Base-by-base conservation (phyloP, 2,888 invertebrate species). In the Cylloceria caligata region DNA sequence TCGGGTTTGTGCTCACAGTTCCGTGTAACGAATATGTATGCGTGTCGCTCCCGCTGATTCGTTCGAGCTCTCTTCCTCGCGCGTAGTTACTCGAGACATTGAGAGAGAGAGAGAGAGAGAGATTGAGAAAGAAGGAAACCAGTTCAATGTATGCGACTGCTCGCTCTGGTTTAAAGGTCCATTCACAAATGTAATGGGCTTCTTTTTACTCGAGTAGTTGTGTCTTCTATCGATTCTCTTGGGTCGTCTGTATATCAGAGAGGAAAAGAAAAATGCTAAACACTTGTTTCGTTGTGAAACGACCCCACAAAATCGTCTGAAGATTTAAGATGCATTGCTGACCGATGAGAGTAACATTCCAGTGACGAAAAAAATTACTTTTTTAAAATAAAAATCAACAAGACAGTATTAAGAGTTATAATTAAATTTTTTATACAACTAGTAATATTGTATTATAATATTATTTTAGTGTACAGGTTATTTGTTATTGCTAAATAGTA, bases 11-110 rank as follows among this genome's bases (percentile, higher is more conserved):
- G 45, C 30, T n/a, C 34, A 16, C n/a, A 21, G 24, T 21, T 81
- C 79, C 79, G 84, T 82, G 85, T 80, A 76, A 79, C 77, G 80
- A 80, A 69, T 80, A 39, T 80, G 65, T 72, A 65, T 65, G 71
- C 34, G 79, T 27, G 62, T 16, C 75, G 45, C 80, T 68, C 74
- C 73, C 62, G 74, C 80, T 64, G 69, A 75, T 69, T 80, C 74
- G 74, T 21, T 67, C 67, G 55, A 57, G 68, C 64, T 45, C 55
- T 45, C 39, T 65, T 39, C 67, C 60, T 62, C 21, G 57, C 57
- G 16, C 57, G 19, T 34, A 34, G 16, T 5, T 9, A 16, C 3
- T 4, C 16, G 7, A 7, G n/a, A 19, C 11, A 19, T 34, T 80
- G 77, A 78, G 83, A 76, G 76, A 73, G 67, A 57, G 80, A 82